Percentiles rank a stretch among this genome's conserved stretches.
phyloP scores from a whole-genome alignment of 1,140 invertebrate genomes.

The Drosophila suzukii region DNA sequence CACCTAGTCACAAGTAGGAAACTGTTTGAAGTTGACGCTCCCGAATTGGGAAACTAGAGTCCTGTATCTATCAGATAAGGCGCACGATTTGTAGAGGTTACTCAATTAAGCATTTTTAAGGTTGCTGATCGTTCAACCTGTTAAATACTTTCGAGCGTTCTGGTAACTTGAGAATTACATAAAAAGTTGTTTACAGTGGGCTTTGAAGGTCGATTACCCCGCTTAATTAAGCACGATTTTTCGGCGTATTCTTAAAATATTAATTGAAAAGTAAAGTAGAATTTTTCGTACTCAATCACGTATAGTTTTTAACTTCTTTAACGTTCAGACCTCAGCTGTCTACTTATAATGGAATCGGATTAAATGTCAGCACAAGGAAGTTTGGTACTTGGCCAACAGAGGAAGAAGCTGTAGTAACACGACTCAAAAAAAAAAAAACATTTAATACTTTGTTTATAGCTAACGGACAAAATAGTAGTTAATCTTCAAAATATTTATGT shows the following conservation, averaged over 20 bases:
- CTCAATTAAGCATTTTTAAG: constrained; percentile 4
- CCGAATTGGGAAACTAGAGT: background rate
- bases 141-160: background rate
- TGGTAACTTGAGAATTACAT: background rate
- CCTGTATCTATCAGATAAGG: background rate
- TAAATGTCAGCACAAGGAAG: too few relatives aligned
- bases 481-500: too few relatives aligned
- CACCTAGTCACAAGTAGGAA: background rate
- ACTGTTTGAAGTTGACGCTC: background rate
- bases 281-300: background rate
- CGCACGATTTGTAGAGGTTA: background rate
- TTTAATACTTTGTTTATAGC: too few relatives aligned
- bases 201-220: constrained; percentile 21
- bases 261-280: background rate
- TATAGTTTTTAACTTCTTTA: background rate
- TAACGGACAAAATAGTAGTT: too few relatives aligned
- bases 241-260: background rate
- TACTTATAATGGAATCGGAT: too few relatives aligned
- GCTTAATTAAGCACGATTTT: constrained; percentile 13
- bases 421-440: too few relatives aligned
- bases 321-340: too few relatives aligned
- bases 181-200: constrained; percentile 11
- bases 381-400: too few relatives aligned
- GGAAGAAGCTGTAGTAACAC: too few relatives aligned
- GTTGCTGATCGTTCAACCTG: constrained; percentile 9